These are phyloP conservation scores for Typhlomys cinereus DNA, from an alignment of 2,113 vertebrate genomes.

Conservation along the genomic window DNA sequence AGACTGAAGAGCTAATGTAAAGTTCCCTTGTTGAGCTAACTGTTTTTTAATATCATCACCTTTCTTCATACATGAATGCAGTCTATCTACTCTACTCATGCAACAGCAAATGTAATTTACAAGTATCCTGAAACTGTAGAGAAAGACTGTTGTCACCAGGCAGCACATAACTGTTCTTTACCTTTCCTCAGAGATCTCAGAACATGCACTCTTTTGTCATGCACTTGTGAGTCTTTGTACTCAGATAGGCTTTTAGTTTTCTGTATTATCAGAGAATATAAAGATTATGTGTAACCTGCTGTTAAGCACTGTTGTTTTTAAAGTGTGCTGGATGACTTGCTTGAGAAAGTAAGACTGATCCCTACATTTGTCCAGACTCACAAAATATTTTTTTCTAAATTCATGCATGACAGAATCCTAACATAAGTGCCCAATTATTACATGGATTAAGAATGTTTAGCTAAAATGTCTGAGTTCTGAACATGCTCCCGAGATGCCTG, in stretches of 20 bases:
- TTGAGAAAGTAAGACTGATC: conserved; percentile 24
- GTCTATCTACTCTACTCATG: neutral
- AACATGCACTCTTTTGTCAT: neutral
- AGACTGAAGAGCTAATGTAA: neutral
- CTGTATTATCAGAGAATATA: neutral
- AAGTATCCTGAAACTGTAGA: neutral
- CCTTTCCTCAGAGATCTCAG: neutral
- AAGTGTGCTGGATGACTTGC: neutral
- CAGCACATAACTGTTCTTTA: neutral
- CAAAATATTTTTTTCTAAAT: neutral
- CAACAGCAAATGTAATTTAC: neutral
- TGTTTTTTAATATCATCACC: neutral
- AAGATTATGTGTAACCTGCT: neutral
- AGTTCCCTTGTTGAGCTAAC: neutral
- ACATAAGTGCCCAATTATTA: neutral
- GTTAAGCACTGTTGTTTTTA: conserved; percentile 19
- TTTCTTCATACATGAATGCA: neutral
- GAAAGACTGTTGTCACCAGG: neutral
- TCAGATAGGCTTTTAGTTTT: conserved; percentile 27
- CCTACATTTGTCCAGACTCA: neutral
- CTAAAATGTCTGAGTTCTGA: neutral
- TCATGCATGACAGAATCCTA: neutral
- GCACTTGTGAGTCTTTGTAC: neutral
- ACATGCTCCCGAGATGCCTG: neutral
- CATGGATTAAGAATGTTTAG: neutral